phyloP scores from a whole-genome alignment of 2,113 vertebrate genomes.

The Zosterops lateralis region DNA sequence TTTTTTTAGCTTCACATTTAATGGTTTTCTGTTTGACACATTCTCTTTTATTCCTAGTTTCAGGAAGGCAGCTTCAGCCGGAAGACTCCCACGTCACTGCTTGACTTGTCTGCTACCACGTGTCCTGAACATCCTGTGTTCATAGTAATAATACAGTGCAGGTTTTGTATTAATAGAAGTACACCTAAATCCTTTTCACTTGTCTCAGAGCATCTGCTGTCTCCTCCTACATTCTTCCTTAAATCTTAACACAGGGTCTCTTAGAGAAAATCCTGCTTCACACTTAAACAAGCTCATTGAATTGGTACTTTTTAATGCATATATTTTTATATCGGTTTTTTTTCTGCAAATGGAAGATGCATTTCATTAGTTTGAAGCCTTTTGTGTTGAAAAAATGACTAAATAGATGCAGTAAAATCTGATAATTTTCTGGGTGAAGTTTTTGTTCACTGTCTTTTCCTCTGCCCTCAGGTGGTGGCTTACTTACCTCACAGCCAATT shows the following conservation, averaged over 20 bases:
- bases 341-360: neutral
- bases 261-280: neutral
- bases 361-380: neutral
- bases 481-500: neutral
- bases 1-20: neutral
- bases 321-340: neutral
- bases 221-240: slow-evolving; percentile 47
- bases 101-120: neutral
- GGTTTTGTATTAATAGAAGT: slow-evolving; percentile 20
- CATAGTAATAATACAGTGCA: neutral
- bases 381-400: neutral
- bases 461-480: neutral
- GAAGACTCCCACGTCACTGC: neutral
- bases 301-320: neutral
- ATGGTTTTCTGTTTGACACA: neutral
- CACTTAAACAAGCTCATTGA: neutral
- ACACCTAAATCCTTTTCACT: slow-evolving; percentile 31
- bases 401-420: neutral
- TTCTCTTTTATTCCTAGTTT: neutral
- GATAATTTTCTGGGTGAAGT: neutral
- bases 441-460: neutral
- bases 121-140: neutral
- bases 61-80: neutral
- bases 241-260: neutral
- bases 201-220: slow-evolving; percentile 26